These are phyloP conservation scores for Scaptodrosophila lebanonensis DNA, from an alignment of 1,140 invertebrate species.

Conservation along the genomic window DNA sequence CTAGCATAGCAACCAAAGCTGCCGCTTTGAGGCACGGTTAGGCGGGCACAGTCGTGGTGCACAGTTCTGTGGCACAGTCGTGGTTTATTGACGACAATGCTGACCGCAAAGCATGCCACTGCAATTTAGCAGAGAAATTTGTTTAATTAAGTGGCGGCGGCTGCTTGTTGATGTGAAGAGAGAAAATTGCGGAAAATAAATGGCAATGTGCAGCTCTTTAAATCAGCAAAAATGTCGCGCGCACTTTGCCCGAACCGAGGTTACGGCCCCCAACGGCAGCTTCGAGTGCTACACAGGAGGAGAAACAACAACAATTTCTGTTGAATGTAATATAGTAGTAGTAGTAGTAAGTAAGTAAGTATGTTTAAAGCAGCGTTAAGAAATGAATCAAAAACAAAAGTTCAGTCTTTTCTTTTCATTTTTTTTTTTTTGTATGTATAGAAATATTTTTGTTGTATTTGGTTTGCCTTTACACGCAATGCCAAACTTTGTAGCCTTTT, in stretches of 20 bases:
- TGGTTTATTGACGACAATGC: neutral
- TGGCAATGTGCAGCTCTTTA: constrained; percentile 54
- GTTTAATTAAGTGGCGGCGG: constrained; percentile 61
- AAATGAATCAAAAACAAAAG: constrained; percentile 53
- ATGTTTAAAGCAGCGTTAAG: constrained; percentile 58
- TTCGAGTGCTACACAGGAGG: constrained; percentile 51
- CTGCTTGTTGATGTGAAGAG: constrained; percentile 32
- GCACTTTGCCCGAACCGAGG: neutral
- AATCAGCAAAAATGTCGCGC: constrained; percentile 48
- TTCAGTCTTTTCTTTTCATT: constrained; percentile 48
- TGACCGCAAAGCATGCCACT: constrained; percentile 48
- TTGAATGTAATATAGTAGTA: constrained; percentile 25
- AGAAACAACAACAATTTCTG: constrained; percentile 75
- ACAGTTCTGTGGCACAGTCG: neutral
- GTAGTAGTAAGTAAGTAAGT: constrained; percentile 17
- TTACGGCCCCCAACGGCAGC: constrained; percentile 4
- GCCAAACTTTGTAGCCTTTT: constrained; percentile 23
- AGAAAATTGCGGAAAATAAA: constrained; percentile 57
- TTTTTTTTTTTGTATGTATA: constrained; percentile 21
- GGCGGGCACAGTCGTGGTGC: too few relatives aligned
- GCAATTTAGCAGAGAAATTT: constrained; percentile 67
- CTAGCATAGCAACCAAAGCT: constrained; percentile 54
- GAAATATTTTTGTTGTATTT: neutral
- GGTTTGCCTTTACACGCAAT: constrained; percentile 12
- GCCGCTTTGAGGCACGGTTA: neutral